phyloP scores from a whole-genome alignment of 2,113 vertebrate genomes.

The Mastomys coucha region DNA sequence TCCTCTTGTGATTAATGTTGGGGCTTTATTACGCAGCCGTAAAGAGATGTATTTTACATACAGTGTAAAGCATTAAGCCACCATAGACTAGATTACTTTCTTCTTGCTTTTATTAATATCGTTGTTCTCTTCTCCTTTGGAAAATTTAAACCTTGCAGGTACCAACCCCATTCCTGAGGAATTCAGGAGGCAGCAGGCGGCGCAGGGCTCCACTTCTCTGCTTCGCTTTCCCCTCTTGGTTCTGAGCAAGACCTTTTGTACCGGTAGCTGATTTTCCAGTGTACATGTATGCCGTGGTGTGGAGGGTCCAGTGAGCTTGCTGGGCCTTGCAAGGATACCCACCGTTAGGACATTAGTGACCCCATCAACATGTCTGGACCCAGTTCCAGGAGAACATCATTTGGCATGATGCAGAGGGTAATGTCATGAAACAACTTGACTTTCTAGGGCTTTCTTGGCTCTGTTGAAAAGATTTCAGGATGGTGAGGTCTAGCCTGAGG shows the following conservation, averaged over 20 bases:
- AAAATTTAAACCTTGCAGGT: not conserved
- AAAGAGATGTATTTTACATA: not conserved
- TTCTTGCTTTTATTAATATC: not conserved
- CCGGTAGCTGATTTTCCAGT: not conserved
- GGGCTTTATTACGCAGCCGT: not conserved
- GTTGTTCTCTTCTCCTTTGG: not conserved
- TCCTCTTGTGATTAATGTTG: not conserved
- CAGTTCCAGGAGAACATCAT: too few relatives aligned
- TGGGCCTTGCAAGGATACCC: not conserved
- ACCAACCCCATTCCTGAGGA: not conserved
- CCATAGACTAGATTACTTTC: not conserved
- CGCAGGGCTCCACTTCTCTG: not conserved
- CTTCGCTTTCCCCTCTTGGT: too few relatives aligned
- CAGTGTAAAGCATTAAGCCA: not conserved
- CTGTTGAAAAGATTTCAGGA: not conserved
- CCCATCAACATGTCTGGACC: not conserved
- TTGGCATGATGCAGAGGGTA: not conserved
- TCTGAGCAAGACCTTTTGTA: accelerated
- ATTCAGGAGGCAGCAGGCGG: not conserved
- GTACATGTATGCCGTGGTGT: too few relatives aligned
- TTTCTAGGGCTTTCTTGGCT: not conserved
- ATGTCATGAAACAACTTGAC: not conserved
- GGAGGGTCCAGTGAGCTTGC: not conserved
- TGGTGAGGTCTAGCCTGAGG: not conserved
- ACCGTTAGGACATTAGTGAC: too few relatives aligned